Conservation (phyloP, 1,140 invertebrate genomes). For the Saccostrea cuccullata region DNA sequence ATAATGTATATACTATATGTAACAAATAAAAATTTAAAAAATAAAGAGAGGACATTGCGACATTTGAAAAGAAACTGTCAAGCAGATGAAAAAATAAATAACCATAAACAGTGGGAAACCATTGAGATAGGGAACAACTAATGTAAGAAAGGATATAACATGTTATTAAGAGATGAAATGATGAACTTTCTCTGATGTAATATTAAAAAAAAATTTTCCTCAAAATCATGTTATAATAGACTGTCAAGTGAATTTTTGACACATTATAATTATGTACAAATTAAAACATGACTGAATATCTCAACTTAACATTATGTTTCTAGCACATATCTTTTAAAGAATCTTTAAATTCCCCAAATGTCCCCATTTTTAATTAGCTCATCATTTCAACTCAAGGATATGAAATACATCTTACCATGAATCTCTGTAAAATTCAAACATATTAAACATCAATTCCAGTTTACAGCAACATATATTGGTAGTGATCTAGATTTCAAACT, state of each 20-base stretch:
- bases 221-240: background rate
- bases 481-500: no score
- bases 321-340: background rate
- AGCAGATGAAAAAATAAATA: background rate
- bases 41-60: background rate
- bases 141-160: background rate
- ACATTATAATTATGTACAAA: no score
- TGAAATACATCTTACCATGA: background rate
- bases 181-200: background rate
- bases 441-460: background rate
- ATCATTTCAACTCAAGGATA: background rate
- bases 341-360: background rate
- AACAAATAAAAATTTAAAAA: background rate
- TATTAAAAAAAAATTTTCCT: no score
- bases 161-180: background rate
- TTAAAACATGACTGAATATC: no score
- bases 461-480: no score
- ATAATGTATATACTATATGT: background rate
- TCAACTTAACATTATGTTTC: no score
- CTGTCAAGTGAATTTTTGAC: no score
- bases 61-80: background rate
- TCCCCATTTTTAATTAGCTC: background rate
- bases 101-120: background rate
- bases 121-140: background rate
- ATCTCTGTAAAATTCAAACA: conserved; percentile 17